Base-by-base conservation (phyloP, 2,113 vertebrate species). In the Spilogale gracilis region DNA sequence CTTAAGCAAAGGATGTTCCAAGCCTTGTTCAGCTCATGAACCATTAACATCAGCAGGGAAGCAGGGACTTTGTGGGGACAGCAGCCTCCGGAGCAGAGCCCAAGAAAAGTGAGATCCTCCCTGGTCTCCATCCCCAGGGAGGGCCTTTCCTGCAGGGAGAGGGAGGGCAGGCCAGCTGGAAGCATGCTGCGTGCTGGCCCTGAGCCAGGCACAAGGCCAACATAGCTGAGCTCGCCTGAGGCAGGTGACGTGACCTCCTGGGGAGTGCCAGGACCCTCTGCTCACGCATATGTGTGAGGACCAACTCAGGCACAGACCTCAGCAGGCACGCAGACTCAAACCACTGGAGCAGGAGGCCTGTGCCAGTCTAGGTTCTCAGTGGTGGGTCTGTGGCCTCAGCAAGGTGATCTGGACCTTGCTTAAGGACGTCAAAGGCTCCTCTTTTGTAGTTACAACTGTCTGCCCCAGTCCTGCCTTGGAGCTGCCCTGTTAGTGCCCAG, bases 1-100 rank as follows among this genome's bases (percentile, higher is more conserved):
- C 92, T 81, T 45, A 82, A 91, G 92, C 84, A 84, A 96, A 98
- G 76, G 32, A 9, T 78, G 60, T 94, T 93, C 89, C 52, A 16
- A 78, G 30, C 71, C 85, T 85, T 95, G 58, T 61, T 97, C 9
- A 2, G 58, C 76, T 96, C 71, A 18, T 54, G 73, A 60, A 82
- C 78, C 83, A 52, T 86, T 89, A 90, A 81, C 54, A 81, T 94
- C 84, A 97, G 80, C 79, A 84, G 69, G 18, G 60, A 94, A 63
- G 86, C 50, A 78, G 90, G 86, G 73, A 58, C 17, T 74, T 43
- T 17, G 61, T 73, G 73, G 80, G 52, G 65, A 86, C 14, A n/a
- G 30, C 81, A 56, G 87, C 73, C 79, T 87, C 61, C 83, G 7
- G 3, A 32, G 14, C 13, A 48, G 91, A 87, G 63, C 90, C 89